phyloP scores from a whole-genome alignment of 2,113 vertebrate species.

The Salvelinus namaycush region DNA sequence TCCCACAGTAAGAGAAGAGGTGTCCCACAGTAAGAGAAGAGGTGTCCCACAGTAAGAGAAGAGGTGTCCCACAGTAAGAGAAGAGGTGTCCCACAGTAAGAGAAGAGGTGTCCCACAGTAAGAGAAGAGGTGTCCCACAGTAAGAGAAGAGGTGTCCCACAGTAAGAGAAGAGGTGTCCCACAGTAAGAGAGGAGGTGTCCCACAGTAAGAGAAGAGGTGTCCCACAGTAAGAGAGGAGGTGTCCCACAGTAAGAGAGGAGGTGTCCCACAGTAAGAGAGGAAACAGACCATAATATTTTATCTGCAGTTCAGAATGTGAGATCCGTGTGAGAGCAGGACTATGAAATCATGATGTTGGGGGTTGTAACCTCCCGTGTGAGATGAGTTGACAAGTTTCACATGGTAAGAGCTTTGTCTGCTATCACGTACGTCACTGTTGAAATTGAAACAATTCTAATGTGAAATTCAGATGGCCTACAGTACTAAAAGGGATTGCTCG shows the following conservation, averaged over 20 bases:
- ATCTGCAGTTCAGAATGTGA: not conserved
- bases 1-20: no score
- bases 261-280: no score
- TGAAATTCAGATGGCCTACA: not conserved
- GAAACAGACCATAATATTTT: not conserved
- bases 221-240: not conserved
- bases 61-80: no score
- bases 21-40: no score
- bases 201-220: not conserved
- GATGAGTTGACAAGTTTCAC: not conserved
- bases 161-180: no score
- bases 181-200: no score
- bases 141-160: not conserved
- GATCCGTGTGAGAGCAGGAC: not conserved
- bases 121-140: not conserved
- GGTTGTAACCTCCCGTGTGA: not conserved
- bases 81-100: not conserved
- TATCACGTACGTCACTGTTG: not conserved
- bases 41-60: no score
- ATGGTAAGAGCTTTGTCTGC: not conserved
- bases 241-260: no score
- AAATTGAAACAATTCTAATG: not conserved
- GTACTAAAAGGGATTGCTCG: constrained; percentile 26
- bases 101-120: not conserved
- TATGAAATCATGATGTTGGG: not conserved